phyloP scores from a whole-genome alignment of 2,888 invertebrate species.

The Eremobia ochroleuca region DNA sequence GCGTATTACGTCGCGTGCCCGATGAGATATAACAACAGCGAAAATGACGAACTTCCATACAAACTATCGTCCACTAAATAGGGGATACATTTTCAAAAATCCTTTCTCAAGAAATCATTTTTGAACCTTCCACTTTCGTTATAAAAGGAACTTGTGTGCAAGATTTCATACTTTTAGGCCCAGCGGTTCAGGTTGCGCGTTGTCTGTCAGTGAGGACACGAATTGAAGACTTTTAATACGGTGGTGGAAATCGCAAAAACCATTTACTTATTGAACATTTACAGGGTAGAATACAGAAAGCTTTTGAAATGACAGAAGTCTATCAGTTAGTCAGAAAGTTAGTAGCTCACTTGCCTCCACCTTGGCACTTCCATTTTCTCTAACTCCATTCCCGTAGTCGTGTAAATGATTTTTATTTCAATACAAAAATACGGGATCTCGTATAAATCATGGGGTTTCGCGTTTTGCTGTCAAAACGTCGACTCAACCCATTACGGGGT shows the following conservation, averaged over 20 bases:
- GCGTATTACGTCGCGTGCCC: too few species aligned
- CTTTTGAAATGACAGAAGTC: background rate
- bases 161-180: too few species aligned
- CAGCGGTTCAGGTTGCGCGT: too few species aligned
- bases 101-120: background rate
- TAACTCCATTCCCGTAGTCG: constrained; percentile 54
- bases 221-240: too few species aligned
- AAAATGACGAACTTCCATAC: too few species aligned
- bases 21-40: too few species aligned
- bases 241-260: too few species aligned
- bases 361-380: constrained; percentile 64
- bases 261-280: too few species aligned
- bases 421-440: constrained; percentile 74
- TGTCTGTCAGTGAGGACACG: too few species aligned
- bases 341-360: too few species aligned
- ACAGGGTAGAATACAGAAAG: background rate
- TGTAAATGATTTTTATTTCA: constrained; percentile 79
- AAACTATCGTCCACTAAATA: too few species aligned
- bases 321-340: background rate
- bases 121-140: background rate
- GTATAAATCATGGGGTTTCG: constrained; percentile 76
- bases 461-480: constrained; percentile 75
- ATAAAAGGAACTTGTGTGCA: background rate
- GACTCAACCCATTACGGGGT: constrained; percentile 67
- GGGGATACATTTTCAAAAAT: background rate